Conservation (phyloP, 2,888 invertebrate genomes). For the Philaethria dido region DNA sequence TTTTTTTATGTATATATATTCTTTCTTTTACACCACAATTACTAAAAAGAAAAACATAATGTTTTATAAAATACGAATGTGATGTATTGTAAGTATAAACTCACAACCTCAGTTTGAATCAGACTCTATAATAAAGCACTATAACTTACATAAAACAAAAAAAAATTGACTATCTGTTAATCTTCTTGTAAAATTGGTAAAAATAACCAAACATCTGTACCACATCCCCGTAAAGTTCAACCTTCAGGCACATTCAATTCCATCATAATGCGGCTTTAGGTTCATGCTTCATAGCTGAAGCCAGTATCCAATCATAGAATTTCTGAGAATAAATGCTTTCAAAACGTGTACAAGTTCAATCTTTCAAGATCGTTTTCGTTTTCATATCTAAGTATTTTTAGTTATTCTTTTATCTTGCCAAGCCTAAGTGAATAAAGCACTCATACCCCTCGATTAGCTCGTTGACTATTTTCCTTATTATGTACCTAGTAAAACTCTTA, state of each 20-base stretch:
- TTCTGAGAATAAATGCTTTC: background rate
- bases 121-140: too few relatives aligned
- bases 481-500: too few relatives aligned
- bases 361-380: background rate
- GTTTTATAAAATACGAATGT: too few relatives aligned
- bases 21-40: too few relatives aligned
- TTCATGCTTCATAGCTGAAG: background rate
- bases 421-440: background rate
- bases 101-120: too few relatives aligned
- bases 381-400: background rate
- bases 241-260: background rate
- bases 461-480: too few relatives aligned
- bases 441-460: too few relatives aligned
- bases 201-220: background rate
- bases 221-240: background rate
- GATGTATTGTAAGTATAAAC: too few relatives aligned
- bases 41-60: too few relatives aligned
- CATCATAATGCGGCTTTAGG: background rate
- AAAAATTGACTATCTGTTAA: too few relatives aligned
- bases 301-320: background rate
- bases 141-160: too few relatives aligned
- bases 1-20: background rate
- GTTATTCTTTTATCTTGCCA: background rate
- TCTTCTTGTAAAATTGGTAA: background rate
- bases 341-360: background rate